phyloP scores from a whole-genome alignment of 2,888 invertebrate genomes.

The Biston stratarius region DNA sequence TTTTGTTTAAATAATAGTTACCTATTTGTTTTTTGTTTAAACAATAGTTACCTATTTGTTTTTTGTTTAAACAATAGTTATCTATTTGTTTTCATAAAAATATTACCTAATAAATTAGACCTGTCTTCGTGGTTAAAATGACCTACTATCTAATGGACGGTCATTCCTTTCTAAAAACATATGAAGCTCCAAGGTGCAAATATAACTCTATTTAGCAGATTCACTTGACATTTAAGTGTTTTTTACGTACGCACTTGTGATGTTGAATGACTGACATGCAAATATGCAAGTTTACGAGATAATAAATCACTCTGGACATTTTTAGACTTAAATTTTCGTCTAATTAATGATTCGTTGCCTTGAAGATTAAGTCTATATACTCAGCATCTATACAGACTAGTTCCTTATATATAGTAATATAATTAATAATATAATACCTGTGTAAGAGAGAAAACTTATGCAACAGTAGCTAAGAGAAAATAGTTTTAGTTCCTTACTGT shows the following conservation, averaged over 20 bases:
- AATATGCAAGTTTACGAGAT: not conserved
- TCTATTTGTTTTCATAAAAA: not conserved
- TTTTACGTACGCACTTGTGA: not conserved
- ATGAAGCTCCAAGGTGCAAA: constrained; percentile 12
- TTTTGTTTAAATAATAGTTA: too few species aligned
- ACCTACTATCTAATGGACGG: constrained; percentile 38
- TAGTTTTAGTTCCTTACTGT: too few species aligned
- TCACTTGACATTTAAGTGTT: constrained; percentile 24
- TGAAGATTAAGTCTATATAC: too few species aligned
- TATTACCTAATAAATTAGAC: constrained; percentile 22
- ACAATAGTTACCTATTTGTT: too few species aligned
- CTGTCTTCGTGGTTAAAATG: constrained; percentile 34
- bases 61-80: too few species aligned
- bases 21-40: too few species aligned
- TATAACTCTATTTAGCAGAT: constrained; percentile 6
- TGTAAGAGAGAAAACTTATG: too few species aligned
- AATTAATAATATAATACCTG: too few species aligned
- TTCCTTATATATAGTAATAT: too few species aligned
- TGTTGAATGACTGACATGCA: not conserved
- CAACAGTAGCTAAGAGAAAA: too few species aligned
- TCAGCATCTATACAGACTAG: too few species aligned
- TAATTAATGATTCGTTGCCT: not conserved
- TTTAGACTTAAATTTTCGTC: not conserved
- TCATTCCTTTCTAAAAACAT: constrained; percentile 26
- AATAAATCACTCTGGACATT: constrained; percentile 1